Evolutionary conservation across 1,140 invertebrate genomes (phyloP).

Genomic region (Cotesia vestalis): DNA sequence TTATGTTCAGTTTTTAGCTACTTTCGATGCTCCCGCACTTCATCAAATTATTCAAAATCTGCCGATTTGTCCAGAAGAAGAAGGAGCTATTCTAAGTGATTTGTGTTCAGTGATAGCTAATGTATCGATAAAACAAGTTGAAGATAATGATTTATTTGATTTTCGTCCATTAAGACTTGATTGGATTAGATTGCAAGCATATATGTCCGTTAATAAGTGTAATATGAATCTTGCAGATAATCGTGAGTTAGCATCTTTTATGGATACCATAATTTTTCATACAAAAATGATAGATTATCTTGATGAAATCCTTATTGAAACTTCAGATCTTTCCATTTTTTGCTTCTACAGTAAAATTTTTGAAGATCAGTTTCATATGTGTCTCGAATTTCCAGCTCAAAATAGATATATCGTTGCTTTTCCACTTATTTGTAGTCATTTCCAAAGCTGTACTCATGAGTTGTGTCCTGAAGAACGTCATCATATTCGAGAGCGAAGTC

Average conservation of each 20-base stretch:
- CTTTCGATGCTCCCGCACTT: conserved; percentile 93
- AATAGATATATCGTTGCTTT: conserved; percentile 98
- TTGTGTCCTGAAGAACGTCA: conserved; percentile 98
- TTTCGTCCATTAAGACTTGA: conserved; percentile 94
- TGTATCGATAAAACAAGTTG: conserved; percentile 93
- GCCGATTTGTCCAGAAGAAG: conserved; percentile 90
- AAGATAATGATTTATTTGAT: conserved; percentile 96
- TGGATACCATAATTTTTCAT: conserved; percentile 97
- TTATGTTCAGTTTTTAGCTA: conserved; percentile 95
- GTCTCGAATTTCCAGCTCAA: conserved; percentile 96
- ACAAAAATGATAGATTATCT: conserved; percentile 98
- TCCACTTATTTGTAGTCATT: conserved; percentile 96
- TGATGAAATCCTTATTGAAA: conserved; percentile 97
- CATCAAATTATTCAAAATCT: conserved; percentile 91
- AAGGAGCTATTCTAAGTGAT: conserved; percentile 92
- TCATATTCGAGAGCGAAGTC: conserved; percentile 92
- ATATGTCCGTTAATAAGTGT: conserved; percentile 87
- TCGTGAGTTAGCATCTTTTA: conserved; percentile 84
- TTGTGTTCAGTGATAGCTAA: conserved; percentile 89
- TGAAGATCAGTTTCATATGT: conserved; percentile 98
- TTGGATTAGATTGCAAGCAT: conserved; percentile 97
- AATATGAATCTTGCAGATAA: conserved; percentile 87
- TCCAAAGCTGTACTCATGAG: conserved; percentile 97
- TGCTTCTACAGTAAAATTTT: conserved; percentile 98
- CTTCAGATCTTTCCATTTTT: conserved; percentile 96